Evolutionary conservation across 2,888 invertebrate genomes (phyloP).

Genomic region (Nowickia ferox): DNA sequence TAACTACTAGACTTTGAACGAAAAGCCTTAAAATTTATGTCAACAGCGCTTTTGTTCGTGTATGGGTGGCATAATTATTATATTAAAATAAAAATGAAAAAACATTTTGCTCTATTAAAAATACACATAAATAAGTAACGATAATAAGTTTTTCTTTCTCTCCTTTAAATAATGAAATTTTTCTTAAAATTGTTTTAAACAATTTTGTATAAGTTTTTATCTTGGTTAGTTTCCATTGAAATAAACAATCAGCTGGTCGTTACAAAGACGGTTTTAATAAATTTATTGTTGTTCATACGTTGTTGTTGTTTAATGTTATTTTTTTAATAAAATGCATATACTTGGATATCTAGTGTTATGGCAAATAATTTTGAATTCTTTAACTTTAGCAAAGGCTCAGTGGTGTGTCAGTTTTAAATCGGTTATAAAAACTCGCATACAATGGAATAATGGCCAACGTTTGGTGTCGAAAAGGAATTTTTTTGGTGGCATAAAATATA

Average conservation of each 20-base stretch:
- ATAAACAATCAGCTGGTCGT: conserved; percentile 32
- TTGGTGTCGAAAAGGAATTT: conserved; percentile 35
- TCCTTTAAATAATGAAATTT: conserved; percentile 15
- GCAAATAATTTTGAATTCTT: conserved; percentile 2
- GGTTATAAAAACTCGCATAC: conserved; percentile 33
- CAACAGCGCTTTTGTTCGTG: conserved; percentile 2
- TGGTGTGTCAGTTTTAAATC: conserved; percentile 47
- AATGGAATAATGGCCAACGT: conserved; percentile 57
- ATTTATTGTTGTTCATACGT: background rate
- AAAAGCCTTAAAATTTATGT: conserved; percentile 23
- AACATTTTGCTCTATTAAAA: conserved; percentile 15
- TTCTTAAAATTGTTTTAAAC: conserved; percentile 34
- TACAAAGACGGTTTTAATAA: background rate
- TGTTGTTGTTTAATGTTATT: background rate
- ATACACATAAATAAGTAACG: background rate
- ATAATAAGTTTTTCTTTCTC: conserved; percentile 42
- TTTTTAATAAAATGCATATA: conserved; percentile 35
- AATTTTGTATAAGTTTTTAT: conserved; percentile 19
- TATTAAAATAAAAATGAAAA: conserved; percentile 1
- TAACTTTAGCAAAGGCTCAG: conserved; percentile 12
- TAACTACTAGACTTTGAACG: conserved; percentile 19
- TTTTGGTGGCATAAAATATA: conserved; percentile 51
- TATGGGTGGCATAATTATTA: conserved; percentile 3
- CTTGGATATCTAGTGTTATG: background rate
- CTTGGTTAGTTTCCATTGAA: conserved; percentile 32